phyloP scores from a whole-genome alignment of 2,888 invertebrate genomes.

The Apotomis turbidana region DNA sequence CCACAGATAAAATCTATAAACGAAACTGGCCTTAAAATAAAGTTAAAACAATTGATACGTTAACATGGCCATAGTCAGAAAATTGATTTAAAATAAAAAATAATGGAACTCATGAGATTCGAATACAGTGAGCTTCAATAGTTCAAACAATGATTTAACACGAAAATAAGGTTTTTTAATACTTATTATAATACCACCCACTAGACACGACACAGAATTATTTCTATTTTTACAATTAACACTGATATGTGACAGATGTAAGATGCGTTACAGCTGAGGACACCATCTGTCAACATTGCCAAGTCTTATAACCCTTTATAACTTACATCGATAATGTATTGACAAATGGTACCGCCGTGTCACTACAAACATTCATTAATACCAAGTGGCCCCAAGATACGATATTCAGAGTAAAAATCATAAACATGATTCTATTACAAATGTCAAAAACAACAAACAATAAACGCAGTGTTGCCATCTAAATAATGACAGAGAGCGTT shows the following conservation, averaged over 20 bases:
- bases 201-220: slow-evolving; percentile 73
- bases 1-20: slow-evolving; percentile 23
- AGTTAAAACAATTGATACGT: slow-evolving; percentile 33
- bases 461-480: slow-evolving; percentile 33
- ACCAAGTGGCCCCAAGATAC: slow-evolving; percentile 67
- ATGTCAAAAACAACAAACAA: slow-evolving; percentile 11
- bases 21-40: slow-evolving; percentile 22
- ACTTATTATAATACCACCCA: slow-evolving; percentile 63
- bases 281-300: slow-evolving; percentile 32
- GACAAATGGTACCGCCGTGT: slow-evolving; percentile 43
- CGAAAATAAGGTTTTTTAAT: slow-evolving; percentile 46
- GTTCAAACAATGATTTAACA: slow-evolving; percentile 43
- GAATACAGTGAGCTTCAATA: slow-evolving; percentile 34
- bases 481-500: slow-evolving; percentile 39
- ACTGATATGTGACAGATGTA: slow-evolving; percentile 74
- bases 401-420: slow-evolving; percentile 54
- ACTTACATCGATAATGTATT: slow-evolving; percentile 15
- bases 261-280: slow-evolving; percentile 22
- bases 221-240: slow-evolving; percentile 65
- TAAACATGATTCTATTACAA: slow-evolving; percentile 41
- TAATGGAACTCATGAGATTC: slow-evolving; percentile 35
- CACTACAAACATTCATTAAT: slow-evolving; percentile 45
- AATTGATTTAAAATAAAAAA: slow-evolving; percentile 30
- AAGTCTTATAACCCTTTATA: slow-evolving; percentile 14
- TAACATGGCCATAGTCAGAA: slow-evolving; percentile 28